A percentile compares a stretch with the other conserved stretches of the same genome.
These are phyloP conservation scores for Zoanthus sociatus DNA, from an alignment of 92 coral and sea anemone genomes.

Conservation along the genomic window DNA sequence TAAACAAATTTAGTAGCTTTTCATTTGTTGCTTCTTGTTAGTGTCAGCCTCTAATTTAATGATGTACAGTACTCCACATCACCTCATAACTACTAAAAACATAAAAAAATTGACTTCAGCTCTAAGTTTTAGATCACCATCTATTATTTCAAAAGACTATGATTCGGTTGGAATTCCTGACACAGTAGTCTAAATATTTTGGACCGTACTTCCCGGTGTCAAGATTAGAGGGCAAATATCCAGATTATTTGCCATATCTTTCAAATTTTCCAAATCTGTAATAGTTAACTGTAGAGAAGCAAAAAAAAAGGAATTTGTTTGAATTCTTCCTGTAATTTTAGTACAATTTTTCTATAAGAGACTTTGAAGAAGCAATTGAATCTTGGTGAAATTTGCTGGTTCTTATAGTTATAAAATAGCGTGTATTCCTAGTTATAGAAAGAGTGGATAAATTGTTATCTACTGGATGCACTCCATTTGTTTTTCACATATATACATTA, in stretches of 20 bases:
- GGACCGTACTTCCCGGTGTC: neutral
- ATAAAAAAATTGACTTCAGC: neutral
- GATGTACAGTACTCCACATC: no score
- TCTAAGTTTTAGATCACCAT: neutral
- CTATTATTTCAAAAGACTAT: neutral
- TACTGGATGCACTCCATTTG: no score
- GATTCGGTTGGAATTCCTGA: neutral
- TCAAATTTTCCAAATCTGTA: neutral
- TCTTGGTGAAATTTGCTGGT: no score
- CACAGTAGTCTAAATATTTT: neutral
- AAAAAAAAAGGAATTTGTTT: neutral
- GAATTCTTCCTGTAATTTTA: neutral
- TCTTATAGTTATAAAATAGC: no score
- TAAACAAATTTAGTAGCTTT: neutral
- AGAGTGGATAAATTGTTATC: no score
- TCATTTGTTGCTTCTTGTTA: neutral
- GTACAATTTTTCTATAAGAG: neutral
- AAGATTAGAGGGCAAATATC: conserved; percentile 3
- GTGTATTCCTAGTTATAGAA: no score
- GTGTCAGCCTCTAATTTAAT: neutral
- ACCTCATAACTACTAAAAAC: no score
- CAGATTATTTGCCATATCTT: neutral
- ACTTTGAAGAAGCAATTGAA: neutral
- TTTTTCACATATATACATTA: no score
- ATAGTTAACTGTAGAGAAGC: neutral